These are phyloP conservation scores for Neodiprion virginianus DNA, from an alignment of 1,140 invertebrate genomes.

Conservation along the genomic window DNA sequence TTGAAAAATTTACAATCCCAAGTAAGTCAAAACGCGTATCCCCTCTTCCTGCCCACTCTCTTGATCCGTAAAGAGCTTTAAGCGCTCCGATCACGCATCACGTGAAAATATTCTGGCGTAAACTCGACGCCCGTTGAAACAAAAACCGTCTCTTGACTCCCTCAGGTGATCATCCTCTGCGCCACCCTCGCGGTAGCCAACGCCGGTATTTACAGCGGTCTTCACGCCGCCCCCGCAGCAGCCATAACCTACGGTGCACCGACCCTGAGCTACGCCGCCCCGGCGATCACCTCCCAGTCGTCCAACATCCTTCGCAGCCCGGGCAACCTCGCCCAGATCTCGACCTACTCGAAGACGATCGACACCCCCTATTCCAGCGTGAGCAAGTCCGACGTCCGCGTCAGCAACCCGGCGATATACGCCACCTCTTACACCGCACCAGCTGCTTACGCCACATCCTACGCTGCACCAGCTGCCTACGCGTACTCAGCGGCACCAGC, in stretches of 20 bases:
- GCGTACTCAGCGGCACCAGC: background rate
- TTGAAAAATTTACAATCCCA: no score
- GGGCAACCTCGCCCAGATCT: constrained; percentile 70
- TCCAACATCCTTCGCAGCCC: constrained; percentile 68
- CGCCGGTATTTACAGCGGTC: constrained; percentile 24
- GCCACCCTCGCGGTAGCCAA: constrained; percentile 26
- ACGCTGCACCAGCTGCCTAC: background rate
- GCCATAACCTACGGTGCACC: constrained; percentile 15
- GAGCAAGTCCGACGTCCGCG: constrained; percentile 68
- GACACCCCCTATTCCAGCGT: constrained; percentile 74
- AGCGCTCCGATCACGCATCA: no score
- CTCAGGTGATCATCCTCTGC: constrained; percentile 28
- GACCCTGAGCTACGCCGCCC: constrained; percentile 16
- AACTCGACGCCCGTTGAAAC: no score
- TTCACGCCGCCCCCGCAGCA: background rate
- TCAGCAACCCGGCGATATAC: constrained; percentile 62
- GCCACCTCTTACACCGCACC: constrained; percentile 33
- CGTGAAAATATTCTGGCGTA: no score
- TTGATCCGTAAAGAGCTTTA: background rate
- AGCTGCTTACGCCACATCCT: background rate
- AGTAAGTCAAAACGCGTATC: no score
- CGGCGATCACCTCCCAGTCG: constrained; percentile 65
- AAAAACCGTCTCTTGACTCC: background rate
- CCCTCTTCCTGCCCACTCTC: background rate
- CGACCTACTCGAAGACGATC: constrained; percentile 70